Conservation (phyloP, 1,140 invertebrate genomes). For the Microplitis mediator region DNA sequence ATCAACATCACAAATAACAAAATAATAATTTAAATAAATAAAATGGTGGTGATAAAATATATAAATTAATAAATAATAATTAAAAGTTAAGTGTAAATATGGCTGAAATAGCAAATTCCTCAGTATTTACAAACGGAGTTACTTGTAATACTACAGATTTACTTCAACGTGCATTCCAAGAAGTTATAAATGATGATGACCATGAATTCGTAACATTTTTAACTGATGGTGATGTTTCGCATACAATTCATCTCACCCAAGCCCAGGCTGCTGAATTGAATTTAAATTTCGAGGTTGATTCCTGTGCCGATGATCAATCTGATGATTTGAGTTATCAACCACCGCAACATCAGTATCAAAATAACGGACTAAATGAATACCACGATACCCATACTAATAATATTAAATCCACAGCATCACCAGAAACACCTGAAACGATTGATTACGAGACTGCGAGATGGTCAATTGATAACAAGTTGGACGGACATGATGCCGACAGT, state of each 20-base stretch:
- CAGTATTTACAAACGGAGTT: constrained; percentile 48
- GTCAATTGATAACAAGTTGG: neutral
- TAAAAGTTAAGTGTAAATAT: constrained; percentile 31
- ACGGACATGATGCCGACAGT: neutral
- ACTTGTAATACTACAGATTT: constrained; percentile 44
- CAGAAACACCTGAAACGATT: neutral
- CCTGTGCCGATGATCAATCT: constrained; percentile 30
- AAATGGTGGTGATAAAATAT: neutral
- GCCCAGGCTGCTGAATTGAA: constrained; percentile 46
- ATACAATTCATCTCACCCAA: constrained; percentile 45
- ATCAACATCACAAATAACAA: constrained; percentile 3
- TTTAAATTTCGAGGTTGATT: constrained; percentile 47
- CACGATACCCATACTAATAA: neutral
- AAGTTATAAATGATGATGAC: constrained; percentile 40
- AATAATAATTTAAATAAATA: neutral
- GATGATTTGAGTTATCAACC: constrained; percentile 34
- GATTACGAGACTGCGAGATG: constrained; percentile 1
- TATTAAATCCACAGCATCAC: neutral
- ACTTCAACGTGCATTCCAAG: constrained; percentile 50
- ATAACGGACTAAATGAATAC: constrained; percentile 16
- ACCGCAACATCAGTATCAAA: constrained; percentile 24
- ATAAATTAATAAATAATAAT: neutral
- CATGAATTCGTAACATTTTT: constrained; percentile 49
- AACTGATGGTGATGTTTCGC: constrained; percentile 39
- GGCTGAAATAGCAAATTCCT: constrained; percentile 43